Percentiles rank a stretch among this genome's conserved stretches.
Evolutionary conservation across 2,888 invertebrate species (phyloP).

Genomic region (Pollenia labialis): DNA sequence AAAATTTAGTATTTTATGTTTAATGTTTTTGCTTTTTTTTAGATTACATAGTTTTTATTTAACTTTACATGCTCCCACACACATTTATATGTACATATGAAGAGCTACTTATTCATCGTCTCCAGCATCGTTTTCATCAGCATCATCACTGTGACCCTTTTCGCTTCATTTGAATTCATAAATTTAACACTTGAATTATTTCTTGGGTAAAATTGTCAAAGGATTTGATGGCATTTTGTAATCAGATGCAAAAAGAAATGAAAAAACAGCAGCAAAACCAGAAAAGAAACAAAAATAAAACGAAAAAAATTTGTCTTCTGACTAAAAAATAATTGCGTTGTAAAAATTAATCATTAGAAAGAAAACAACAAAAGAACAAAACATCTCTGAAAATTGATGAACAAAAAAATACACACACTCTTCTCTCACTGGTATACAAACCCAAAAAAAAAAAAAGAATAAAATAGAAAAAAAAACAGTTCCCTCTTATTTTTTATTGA

Average conservation of each 20-base stretch:
- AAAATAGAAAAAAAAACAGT: not conserved
- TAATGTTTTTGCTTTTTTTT: not conserved
- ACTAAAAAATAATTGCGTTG: constrained; percentile 48
- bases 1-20: constrained; percentile 1
- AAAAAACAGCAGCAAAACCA: not conserved
- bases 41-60: not conserved
- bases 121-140: not conserved
- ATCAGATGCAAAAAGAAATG: constrained; percentile 48
- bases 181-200: constrained; percentile 69
- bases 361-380: constrained; percentile 2
- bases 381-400: not conserved
- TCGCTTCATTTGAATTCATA: constrained; percentile 69
- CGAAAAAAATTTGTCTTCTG: constrained; percentile 27
- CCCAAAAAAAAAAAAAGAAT: not conserved
- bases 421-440: not conserved
- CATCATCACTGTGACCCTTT: constrained; percentile 52
- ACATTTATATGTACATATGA: not conserved
- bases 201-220: constrained; percentile 68
- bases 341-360: constrained; percentile 62
- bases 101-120: constrained; percentile 1
- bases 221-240: constrained; percentile 65
- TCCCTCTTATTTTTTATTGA: constrained; percentile 23
- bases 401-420: not conserved
- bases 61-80: not conserved
- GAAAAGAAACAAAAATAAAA: constrained; percentile 13